phyloP scores from a whole-genome alignment of 2,113 vertebrate genomes.

The Silurus asotus region DNA sequence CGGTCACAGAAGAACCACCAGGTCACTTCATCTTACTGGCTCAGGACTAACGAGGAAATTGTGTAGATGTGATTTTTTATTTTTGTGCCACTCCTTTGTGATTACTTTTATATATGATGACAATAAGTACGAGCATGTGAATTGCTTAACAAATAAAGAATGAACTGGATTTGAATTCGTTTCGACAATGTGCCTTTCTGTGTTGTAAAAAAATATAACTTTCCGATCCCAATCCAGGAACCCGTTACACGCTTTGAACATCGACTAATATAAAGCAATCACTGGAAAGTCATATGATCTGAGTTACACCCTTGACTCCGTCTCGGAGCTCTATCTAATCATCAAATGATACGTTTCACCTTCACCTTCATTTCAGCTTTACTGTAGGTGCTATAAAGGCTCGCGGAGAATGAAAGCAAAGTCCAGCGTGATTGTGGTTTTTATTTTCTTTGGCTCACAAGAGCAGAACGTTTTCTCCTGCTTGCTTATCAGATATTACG shows the following conservation, averaged over 20 bases:
- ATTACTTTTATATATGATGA: not conserved
- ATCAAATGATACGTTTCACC: not conserved
- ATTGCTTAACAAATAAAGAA: not conserved
- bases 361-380: not conserved
- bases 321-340: not conserved
- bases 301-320: not conserved
- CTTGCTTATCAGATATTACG: no score
- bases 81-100: not conserved
- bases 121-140: not conserved
- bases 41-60: not conserved
- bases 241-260: slow-evolving; percentile 2
- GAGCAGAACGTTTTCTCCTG: no score
- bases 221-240: not conserved
- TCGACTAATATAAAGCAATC: slow-evolving; percentile 12
- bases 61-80: no score
- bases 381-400: not conserved
- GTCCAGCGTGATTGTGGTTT: not conserved
- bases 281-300: slow-evolving; percentile 14
- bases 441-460: no score
- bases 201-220: not conserved
- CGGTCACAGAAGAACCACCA: not conserved
- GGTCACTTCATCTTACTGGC: not conserved
- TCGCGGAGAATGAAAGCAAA: not conserved
- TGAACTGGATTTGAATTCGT: not conserved
- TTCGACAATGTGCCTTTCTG: not conserved